Percentiles rank a stretch among this genome's conserved stretches.
Evolutionary conservation across 2,113 vertebrate genomes (phyloP).

Genomic region (Sinocyclocheilus maitianheensis): DNA sequence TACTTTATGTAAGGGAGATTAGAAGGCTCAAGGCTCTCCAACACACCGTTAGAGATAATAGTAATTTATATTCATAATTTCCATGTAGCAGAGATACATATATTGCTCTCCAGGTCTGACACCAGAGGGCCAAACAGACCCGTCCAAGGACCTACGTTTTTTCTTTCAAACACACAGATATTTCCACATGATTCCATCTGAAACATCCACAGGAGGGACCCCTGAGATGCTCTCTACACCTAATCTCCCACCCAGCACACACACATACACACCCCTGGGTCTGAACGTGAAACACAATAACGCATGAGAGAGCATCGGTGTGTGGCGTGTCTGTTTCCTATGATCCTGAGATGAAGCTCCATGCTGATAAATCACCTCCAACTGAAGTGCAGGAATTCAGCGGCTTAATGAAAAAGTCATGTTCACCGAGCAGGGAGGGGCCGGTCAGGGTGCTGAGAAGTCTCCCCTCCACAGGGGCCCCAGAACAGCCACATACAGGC

Average conservation of each 20-base stretch:
- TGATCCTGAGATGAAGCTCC: slow-evolving; percentile 78
- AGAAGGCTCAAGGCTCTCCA: background rate
- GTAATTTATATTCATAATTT: background rate
- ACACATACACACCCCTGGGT: slow-evolving; percentile 37
- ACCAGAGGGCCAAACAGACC: slow-evolving; percentile 44
- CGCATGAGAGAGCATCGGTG: slow-evolving; percentile 62
- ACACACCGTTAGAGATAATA: background rate
- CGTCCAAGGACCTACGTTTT: slow-evolving; percentile 40
- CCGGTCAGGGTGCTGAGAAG: slow-evolving; percentile 57
- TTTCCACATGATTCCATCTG: slow-evolving; percentile 51
- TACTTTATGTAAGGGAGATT: background rate
- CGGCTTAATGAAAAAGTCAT: slow-evolving; percentile 90
- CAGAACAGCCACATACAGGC: slow-evolving; percentile 62
- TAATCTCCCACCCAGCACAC: slow-evolving; percentile 47
- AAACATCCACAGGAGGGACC: slow-evolving; percentile 60
- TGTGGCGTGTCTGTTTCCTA: slow-evolving; percentile 76
- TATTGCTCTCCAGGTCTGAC: slow-evolving; percentile 11
- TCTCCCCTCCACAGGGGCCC: slow-evolving; percentile 53
- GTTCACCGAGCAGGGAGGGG: slow-evolving; percentile 64
- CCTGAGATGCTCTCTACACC: slow-evolving; percentile 58
- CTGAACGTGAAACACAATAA: slow-evolving; percentile 66
- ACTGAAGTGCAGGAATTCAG: slow-evolving; percentile 81
- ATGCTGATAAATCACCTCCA: slow-evolving; percentile 83
- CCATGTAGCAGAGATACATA: slow-evolving; percentile 1
- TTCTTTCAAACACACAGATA: slow-evolving; percentile 48